A percentile compares a stretch with the other conserved stretches of the same genome.
Conservation (phyloP, 2,113 vertebrate genomes). For the Ranitomeya variabilis region DNA sequence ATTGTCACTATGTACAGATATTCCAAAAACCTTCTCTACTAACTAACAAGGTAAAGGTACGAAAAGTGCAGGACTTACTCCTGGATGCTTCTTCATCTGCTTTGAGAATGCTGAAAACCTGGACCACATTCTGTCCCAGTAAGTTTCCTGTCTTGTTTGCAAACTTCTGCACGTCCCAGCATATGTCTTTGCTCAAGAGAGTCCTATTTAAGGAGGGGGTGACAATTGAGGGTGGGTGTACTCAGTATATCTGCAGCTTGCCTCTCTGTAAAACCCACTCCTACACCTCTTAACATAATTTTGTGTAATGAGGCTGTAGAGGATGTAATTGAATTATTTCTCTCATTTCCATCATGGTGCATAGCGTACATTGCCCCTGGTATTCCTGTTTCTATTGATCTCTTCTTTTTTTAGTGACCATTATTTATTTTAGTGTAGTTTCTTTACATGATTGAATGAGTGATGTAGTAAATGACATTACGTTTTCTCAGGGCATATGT, state of each 20-base stretch:
- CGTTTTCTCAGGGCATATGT: neutral
- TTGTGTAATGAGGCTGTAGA: constrained; percentile 32
- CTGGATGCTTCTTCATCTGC: constrained; percentile 51
- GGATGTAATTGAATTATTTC: constrained; percentile 41
- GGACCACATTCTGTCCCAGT: constrained; percentile 39
- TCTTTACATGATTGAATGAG: neutral
- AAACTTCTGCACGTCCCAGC: constrained; percentile 25
- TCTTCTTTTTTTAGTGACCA: constrained; percentile 5
- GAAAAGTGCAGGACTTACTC: constrained; percentile 37
- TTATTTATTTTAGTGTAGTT: constrained; percentile 13
- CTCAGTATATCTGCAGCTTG: constrained; percentile 33
- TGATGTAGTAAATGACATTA: constrained; percentile 9
- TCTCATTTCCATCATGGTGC: neutral
- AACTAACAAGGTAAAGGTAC: neutral
- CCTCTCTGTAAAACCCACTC: constrained; percentile 5
- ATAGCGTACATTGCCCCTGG: constrained; percentile 12
- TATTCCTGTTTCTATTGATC: neutral
- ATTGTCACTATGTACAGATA: neutral
- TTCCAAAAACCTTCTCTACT: neutral
- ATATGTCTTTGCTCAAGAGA: constrained; percentile 14
- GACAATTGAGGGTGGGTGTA: constrained; percentile 31
- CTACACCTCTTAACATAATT: constrained; percentile 44
- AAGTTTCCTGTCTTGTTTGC: neutral
- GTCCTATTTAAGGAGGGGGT: constrained; percentile 26
- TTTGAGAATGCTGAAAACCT: constrained; percentile 46